These are phyloP conservation scores for Clarias fuscus DNA, from an alignment of 2,797 vertebrate genomes.

Conservation along the genomic window DNA sequence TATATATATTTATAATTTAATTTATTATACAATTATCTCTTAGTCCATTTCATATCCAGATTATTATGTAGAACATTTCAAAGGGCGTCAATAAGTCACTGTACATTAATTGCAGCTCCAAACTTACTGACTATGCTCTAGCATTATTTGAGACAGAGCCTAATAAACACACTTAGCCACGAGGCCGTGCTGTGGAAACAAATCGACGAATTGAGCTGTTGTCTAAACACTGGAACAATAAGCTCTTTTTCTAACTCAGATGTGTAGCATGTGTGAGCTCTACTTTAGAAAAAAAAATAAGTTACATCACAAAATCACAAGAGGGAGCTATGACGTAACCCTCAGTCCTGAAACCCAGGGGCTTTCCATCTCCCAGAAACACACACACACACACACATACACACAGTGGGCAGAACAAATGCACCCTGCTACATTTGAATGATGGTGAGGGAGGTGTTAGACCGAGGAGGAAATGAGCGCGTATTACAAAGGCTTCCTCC, in stretches of 20 bases:
- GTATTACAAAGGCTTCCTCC: slow-evolving; percentile 17
- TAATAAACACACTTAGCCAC: neutral
- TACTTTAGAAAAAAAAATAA: neutral
- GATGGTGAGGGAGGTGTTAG: neutral
- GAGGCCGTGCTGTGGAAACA: neutral
- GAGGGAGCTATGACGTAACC: slow-evolving; percentile 21
- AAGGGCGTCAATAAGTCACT: neutral
- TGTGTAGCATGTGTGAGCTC: neutral
- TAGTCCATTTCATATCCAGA: neutral
- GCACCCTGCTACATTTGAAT: neutral
- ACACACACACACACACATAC: slow-evolving; percentile 16
- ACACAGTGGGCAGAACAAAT: neutral
- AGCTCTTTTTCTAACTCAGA: neutral
- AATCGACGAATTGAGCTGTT: neutral
- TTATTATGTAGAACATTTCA: neutral
- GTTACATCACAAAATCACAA: slow-evolving; percentile 11
- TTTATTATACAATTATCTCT: neutral
- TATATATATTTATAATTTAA: too few relatives aligned
- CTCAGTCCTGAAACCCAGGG: neutral
- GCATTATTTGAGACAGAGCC: neutral
- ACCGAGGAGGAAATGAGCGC: slow-evolving; percentile 27
- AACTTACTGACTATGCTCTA: neutral
- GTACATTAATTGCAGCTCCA: neutral
- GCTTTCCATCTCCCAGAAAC: slow-evolving; percentile 15
- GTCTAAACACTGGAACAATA: neutral